Base-by-base conservation (phyloP, 2,113 vertebrate species). In the Hemibates koningsi region DNA sequence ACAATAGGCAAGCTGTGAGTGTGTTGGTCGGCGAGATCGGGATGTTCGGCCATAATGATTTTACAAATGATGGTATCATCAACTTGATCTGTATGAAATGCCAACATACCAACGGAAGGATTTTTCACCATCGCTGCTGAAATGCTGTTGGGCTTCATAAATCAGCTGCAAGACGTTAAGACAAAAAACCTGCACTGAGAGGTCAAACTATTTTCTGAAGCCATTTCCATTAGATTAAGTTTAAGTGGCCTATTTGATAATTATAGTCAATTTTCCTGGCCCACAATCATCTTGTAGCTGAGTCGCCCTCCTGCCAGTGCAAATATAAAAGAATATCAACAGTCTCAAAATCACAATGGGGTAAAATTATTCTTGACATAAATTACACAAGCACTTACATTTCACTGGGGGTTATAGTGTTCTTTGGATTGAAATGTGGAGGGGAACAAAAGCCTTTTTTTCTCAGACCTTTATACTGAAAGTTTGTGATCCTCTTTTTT, bases 181-280 rank as follows among this genome's bases (percentile, higher is more conserved):
- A 81, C 50, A 56, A 73, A 90, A 78, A 61, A 24, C 2, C 57
- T 38, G 61, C 21, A 45, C n/a, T 21, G 66, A 86, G 9, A 76
- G 86, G 90, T 91, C 80, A 88, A 78, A 84, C 83, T 86, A 50
- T 90, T 94, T 91, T 91, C 89, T 83, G 34, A 83, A 89, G 84
- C 85, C 57, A 91, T 93, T 94, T 92, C 90, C 88, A 90, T 93
- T 89, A 93, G 90, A 94, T 92, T 88, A 81, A 88, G 66, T 90
- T 89, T 93, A 93, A 94, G 89, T 90, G 89, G 92, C 53, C 92
- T 88, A 94, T 95, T 95, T 93, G 83, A 91, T 94, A 92, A 95
- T 94, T 94, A 92, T 29, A 71, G 83, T 54, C 48, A 86, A 94
- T 93, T 95, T 95, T 90, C 85, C 80, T 78, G 89, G 86, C 59